phyloP scores from a whole-genome alignment of 35 echinoderm and acorn worm genomes.

The Patiria miniata region DNA sequence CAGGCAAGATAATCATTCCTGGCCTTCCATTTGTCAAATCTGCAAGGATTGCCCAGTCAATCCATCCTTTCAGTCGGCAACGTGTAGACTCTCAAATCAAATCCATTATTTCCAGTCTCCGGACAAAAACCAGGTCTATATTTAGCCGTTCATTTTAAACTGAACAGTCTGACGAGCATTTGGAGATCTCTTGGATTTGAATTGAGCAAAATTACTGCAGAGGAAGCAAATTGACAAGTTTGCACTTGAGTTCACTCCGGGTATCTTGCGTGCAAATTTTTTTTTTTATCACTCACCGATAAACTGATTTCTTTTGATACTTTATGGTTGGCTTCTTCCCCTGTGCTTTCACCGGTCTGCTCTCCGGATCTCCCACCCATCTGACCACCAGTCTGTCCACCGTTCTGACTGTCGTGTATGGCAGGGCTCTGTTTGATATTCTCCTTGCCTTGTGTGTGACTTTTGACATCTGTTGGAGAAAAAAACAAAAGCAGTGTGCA shows the following conservation, averaged over 20 bases:
- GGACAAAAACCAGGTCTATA: neutral
- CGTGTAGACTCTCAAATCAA: no score
- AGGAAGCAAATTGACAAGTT: neutral
- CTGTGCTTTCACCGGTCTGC: neutral
- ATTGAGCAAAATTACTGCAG: neutral
- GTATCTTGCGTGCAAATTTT: neutral
- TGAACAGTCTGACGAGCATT: neutral
- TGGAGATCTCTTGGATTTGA: neutral
- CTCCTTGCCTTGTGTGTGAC: neutral
- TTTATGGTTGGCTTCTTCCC: neutral
- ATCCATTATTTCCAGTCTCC: neutral
- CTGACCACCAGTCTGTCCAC: constrained; percentile 13
- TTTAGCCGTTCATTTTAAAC: neutral
- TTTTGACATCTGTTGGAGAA: neutral
- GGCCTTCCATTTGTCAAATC: no score
- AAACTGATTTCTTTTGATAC: neutral
- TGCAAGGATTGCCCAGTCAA: no score
- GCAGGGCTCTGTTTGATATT: neutral
- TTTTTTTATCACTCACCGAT: neutral
- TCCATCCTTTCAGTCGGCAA: no score
- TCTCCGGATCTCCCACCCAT: neutral
- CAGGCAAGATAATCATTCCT: no score
- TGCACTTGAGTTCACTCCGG: neutral
- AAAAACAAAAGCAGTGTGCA: no score
- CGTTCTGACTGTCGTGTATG: neutral